phyloP scores from a whole-genome alignment of 2,888 invertebrate genomes.

The Callosobruchus maculatus region DNA sequence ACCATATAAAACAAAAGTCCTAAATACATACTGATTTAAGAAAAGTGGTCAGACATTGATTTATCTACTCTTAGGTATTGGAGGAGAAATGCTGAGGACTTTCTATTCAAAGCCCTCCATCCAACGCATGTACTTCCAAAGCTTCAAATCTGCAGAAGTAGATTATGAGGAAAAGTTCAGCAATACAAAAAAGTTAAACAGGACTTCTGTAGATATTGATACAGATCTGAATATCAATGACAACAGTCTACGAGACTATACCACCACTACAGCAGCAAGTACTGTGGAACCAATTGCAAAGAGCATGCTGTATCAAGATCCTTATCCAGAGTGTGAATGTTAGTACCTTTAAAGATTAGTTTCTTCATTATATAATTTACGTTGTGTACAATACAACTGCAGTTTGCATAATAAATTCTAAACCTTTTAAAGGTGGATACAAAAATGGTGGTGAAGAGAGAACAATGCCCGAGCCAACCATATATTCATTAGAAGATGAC shows the following conservation, averaged over 20 bases:
- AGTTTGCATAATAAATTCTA: too few relatives aligned
- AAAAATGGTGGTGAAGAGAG: not conserved
- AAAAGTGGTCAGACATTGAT: not conserved
- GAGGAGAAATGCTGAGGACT: slow-evolving; percentile 34
- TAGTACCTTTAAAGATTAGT: not conserved
- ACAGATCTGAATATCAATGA: slow-evolving; percentile 20
- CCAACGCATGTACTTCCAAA: slow-evolving; percentile 42
- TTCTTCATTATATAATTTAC: too few relatives aligned
- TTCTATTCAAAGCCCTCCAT: slow-evolving; percentile 32
- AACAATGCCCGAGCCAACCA: not conserved
- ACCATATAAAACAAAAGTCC: too few relatives aligned
- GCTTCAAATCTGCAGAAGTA: slow-evolving; percentile 28
- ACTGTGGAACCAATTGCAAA: slow-evolving; percentile 18
- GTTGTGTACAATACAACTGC: too few relatives aligned
- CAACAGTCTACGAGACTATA: slow-evolving; percentile 18
- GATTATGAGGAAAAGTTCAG: slow-evolving; percentile 22
- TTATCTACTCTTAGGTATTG: slow-evolving; percentile 31
- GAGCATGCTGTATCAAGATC: slow-evolving; percentile 38
- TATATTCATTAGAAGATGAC: not conserved
- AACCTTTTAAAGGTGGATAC: not conserved
- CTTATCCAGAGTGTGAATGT: slow-evolving; percentile 40
- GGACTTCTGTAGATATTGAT: not conserved
- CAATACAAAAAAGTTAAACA: slow-evolving; percentile 6
- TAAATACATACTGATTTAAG: too few relatives aligned
- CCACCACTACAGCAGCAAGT: slow-evolving; percentile 8